These are phyloP conservation scores for Macropodus opercularis DNA, from an alignment of 2,797 vertebrate species.

Conservation along the genomic window DNA sequence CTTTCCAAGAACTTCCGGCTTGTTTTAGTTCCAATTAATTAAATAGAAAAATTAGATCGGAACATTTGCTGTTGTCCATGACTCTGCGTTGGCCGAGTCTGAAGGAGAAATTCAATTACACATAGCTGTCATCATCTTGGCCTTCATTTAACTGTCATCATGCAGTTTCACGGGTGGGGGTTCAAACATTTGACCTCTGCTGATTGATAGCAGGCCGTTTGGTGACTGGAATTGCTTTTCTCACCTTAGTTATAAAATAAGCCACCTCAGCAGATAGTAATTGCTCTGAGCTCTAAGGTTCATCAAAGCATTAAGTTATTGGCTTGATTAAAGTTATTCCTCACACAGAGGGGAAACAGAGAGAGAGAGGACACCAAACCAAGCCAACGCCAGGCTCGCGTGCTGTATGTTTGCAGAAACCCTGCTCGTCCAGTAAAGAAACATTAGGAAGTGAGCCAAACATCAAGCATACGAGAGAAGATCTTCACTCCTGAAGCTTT, in stretches of 20 bases:
- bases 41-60: conserved; percentile 38
- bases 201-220: conserved; percentile 79
- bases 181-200: conserved; percentile 74
- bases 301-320: conserved; percentile 81
- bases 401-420: no score
- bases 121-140: conserved; percentile 60
- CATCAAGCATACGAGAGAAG: no score
- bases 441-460: no score
- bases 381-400: no score
- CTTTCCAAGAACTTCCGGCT: conserved; percentile 19
- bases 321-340: conserved; percentile 81
- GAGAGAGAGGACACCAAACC: conserved; percentile 31
- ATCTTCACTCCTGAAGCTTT: no score
- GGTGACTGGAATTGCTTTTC: conserved; percentile 70
- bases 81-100: conserved; percentile 44
- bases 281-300: conserved; percentile 75
- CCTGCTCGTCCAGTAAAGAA: no score
- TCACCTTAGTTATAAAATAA: conserved; percentile 78
- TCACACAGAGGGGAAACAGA: conserved; percentile 54
- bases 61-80: conserved; percentile 21
- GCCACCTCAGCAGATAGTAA: conserved; percentile 82
- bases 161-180: conserved; percentile 62
- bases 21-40: conserved; percentile 40
- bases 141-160: conserved; percentile 72
- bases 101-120: conserved; percentile 72